phyloP scores from a whole-genome alignment of 2,113 vertebrate genomes.

The Periophthalmus modestus region DNA sequence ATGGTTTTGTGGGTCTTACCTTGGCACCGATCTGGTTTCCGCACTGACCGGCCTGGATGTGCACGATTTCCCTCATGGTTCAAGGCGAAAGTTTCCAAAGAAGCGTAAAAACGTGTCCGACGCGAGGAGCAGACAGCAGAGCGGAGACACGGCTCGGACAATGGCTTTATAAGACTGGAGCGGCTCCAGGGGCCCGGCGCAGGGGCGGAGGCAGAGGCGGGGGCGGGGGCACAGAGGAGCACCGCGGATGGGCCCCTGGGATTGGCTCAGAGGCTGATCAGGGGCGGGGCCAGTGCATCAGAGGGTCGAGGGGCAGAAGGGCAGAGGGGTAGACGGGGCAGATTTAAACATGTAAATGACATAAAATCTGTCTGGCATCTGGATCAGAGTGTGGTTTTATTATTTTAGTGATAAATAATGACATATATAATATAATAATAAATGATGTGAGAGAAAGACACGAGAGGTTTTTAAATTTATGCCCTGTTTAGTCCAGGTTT shows the following conservation, averaged over 20 bases:
- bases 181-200: slow-evolving; percentile 57
- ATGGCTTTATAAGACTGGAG: slow-evolving; percentile 80
- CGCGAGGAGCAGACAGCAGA: slow-evolving; percentile 28
- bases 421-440: too few species aligned
- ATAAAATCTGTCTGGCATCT: too few species aligned
- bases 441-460: too few species aligned
- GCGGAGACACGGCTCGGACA: slow-evolving; percentile 52
- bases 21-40: slow-evolving; percentile 89
- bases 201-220: slow-evolving; percentile 48
- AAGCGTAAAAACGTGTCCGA: background rate
- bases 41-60: slow-evolving; percentile 86
- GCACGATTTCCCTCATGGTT: slow-evolving; percentile 86
- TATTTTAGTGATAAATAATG: too few species aligned
- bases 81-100: slow-evolving; percentile 24
- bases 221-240: too few species aligned
- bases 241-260: slow-evolving; percentile 10
- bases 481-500: too few species aligned
- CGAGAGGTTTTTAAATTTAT: too few species aligned
- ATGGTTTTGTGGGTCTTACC: slow-evolving; percentile 67
- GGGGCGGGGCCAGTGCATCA: background rate
- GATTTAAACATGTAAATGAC: too few species aligned
- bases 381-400: too few species aligned
- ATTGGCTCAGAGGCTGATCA: slow-evolving; percentile 49
- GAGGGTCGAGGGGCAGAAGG: too few species aligned
- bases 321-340: too few species aligned